Evolutionary conservation across 2,888 invertebrate genomes (phyloP).

Genomic region (Apamea monoglypha): DNA sequence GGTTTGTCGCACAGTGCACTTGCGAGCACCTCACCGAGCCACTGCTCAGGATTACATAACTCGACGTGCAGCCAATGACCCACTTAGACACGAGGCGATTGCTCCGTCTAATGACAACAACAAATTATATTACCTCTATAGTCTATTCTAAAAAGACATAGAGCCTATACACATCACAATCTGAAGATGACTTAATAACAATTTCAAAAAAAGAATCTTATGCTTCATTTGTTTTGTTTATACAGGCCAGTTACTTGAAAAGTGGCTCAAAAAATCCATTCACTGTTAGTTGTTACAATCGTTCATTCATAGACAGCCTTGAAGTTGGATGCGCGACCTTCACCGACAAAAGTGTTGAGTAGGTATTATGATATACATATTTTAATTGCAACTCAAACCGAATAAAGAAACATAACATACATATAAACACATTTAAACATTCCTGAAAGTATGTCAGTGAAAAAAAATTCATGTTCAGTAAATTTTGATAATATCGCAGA

Average conservation of each 20-base stretch:
- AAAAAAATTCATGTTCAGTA: not conserved
- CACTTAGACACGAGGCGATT: slow-evolving; percentile 78
- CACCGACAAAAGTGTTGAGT: slow-evolving; percentile 42
- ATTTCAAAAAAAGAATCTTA: slow-evolving; percentile 13
- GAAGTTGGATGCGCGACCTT: slow-evolving; percentile 48
- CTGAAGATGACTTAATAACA: not conserved
- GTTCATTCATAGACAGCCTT: slow-evolving; percentile 55
- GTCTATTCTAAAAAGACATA: slow-evolving; percentile 41
- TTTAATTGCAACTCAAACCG: slow-evolving; percentile 25
- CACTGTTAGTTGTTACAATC: slow-evolving; percentile 27
- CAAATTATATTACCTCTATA: slow-evolving; percentile 68
- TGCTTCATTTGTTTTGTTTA: not conserved
- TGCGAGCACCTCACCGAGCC: slow-evolving; percentile 66
- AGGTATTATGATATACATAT: slow-evolving; percentile 19
- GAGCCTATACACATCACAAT: slow-evolving; percentile 3
- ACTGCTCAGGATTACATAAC: slow-evolving; percentile 81
- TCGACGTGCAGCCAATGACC: slow-evolving; percentile 88
- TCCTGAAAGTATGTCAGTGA: not conserved
- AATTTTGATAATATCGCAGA: not conserved
- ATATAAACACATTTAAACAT: not conserved
- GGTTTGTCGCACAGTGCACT: slow-evolving; percentile 59
- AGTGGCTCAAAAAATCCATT: slow-evolving; percentile 24
- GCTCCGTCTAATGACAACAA: slow-evolving; percentile 80
- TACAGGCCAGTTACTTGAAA: not conserved
- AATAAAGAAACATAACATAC: slow-evolving; percentile 15